These are phyloP conservation scores for Collichthys lucidus DNA, from an alignment of 2,113 vertebrate genomes.

Conservation along the genomic window DNA sequence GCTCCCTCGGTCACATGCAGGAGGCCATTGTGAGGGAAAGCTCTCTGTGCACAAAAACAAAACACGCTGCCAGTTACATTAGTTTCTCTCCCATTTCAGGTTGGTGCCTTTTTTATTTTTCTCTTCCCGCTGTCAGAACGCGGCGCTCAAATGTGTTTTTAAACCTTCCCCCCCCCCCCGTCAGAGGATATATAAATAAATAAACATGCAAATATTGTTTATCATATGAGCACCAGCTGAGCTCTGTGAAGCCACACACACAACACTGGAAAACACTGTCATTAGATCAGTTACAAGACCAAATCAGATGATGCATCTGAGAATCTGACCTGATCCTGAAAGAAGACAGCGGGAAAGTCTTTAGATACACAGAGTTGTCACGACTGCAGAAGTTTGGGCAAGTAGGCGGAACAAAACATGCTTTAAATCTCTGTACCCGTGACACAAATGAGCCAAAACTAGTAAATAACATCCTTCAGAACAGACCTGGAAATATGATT, in stretches of 20 bases:
- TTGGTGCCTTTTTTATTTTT: conserved; percentile 29
- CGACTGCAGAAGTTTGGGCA: background rate
- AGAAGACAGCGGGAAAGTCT: background rate
- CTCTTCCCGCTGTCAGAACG: conserved; percentile 21
- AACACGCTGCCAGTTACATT: conserved; percentile 57
- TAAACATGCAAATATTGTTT: conserved; percentile 16
- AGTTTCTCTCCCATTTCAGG: conserved; percentile 36
- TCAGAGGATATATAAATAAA: conserved; percentile 18
- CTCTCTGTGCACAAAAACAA: conserved; percentile 42
- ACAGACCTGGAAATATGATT: background rate
- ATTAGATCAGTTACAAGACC: conserved; percentile 11
- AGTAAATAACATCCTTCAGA: background rate
- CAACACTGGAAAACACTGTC: conserved; percentile 3
- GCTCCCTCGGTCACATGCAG: conserved; percentile 43
- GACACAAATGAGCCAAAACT: background rate
- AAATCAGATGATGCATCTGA: conserved; percentile 2
- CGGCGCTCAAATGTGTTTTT: conserved; percentile 31
- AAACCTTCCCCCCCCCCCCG: background rate
- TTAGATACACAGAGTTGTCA: background rate
- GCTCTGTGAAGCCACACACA: background rate
- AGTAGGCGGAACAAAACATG: background rate
- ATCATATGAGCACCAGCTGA: conserved; percentile 41
- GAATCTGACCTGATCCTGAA: background rate
- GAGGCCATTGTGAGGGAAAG: conserved; percentile 52
- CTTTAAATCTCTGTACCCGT: background rate